Conservation (phyloP, 2,888 invertebrate species). For the Nemapogon koenigi region DNA sequence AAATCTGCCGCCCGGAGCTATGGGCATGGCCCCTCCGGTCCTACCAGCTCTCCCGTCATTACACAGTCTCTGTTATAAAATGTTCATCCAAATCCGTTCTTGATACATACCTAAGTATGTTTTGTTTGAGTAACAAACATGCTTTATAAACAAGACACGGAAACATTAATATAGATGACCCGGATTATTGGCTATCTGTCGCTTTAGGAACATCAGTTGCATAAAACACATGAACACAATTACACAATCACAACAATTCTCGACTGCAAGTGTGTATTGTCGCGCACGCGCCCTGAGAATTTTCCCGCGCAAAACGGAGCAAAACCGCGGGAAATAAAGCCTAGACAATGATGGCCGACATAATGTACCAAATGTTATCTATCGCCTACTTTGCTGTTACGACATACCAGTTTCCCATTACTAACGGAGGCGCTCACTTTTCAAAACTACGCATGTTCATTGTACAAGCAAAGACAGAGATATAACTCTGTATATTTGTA, state of each 20-base stretch:
- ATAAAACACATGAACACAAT: conserved; percentile 35
- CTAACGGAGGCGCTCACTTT: background rate
- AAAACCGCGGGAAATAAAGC: conserved; percentile 59
- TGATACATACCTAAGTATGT: too few species aligned
- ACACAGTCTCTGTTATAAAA: too few species aligned
- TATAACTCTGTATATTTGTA: too few species aligned
- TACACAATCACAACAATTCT: conserved; percentile 55
- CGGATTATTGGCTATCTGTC: conserved; percentile 39
- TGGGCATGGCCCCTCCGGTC: too few species aligned
- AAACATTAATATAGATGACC: too few species aligned
- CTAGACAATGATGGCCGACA: conserved; percentile 56
- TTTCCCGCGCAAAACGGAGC: conserved; percentile 56
- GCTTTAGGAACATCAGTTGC: conserved; percentile 53
- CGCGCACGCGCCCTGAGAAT: conserved; percentile 58
- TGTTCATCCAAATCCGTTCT: too few species aligned
- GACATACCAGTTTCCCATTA: conserved; percentile 48
- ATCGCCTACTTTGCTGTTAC: conserved; percentile 31
- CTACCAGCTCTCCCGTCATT: too few species aligned
- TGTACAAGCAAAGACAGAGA: too few species aligned
- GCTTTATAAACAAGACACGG: too few species aligned
- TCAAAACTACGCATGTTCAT: too few species aligned
- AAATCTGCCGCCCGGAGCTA: too few species aligned
- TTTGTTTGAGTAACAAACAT: too few species aligned
- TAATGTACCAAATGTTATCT: conserved; percentile 59
- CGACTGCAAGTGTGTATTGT: conserved; percentile 41